Base-by-base conservation (phyloP, 2,113 vertebrate species). In the Origma solitaria region DNA sequence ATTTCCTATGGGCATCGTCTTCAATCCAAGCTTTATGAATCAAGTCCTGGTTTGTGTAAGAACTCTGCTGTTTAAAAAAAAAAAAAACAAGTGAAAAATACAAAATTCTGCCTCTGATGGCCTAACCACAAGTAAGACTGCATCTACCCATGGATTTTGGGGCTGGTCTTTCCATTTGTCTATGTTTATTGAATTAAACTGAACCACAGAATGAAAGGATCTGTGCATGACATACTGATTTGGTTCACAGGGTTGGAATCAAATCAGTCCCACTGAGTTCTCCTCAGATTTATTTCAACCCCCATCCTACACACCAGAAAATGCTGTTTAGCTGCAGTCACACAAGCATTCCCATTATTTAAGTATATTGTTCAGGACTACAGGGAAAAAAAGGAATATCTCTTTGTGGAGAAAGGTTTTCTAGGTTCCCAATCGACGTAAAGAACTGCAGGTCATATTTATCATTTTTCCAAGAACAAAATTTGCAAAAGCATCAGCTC, bases 1-100 rank as follows among this genome's bases (percentile, higher is more conserved):
- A 56, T 40, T 93, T 97, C 56, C 71, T 94, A 7, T 83, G 68
- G 76, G 54, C 31, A 73, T 71, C 60, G 45, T 93, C 60, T 78
- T 44, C 72, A 73, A 71, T 49, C 37, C 9, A 86, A 49, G 17
- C 17, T 93, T 93, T 78, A 86, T 42, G 51, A 28, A 90, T 83
- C 35, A 60, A 68, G 13, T 10, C 38, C 20, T 45, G 31, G 17
- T 38, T 93, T 62, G 15, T 78, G 60, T 25, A 60, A 83, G 50
- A 94, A n/a, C 12, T 51, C 35, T 81, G n/a, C 23, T 86, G 56
- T 49, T 62, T 38, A 6, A 60, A 37, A 86, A 64, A 15, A 47
- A 70, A 93, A 83, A 66, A 33, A 25, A 45, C 15, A 54, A 56
- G 13, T 1, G 2, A 60, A 94, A 83, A 56, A 64, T 49, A 5